Conservation (phyloP, 2,888 invertebrate species). For the Fissipunctia ypsillon region DNA sequence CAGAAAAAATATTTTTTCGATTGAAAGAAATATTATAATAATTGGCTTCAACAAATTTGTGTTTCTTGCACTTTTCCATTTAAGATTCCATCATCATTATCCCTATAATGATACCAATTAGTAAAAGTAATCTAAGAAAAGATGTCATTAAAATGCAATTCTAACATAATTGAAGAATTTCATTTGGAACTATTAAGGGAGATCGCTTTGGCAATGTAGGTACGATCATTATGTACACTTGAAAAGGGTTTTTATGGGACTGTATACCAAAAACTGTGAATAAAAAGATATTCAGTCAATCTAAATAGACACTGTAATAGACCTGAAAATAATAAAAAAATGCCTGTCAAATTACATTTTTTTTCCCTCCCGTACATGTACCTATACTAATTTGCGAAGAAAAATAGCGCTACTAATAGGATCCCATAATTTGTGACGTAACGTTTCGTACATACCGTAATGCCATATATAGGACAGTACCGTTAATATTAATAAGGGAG, state of each 20-base stretch:
- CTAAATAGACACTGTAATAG: neutral
- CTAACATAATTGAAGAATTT: neutral
- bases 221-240: neutral
- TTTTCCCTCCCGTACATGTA: neutral
- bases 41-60: neutral
- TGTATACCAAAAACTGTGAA: neutral
- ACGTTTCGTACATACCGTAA: conserved; percentile 22
- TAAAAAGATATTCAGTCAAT: neutral
- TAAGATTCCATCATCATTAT: conserved; percentile 9
- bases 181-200: neutral
- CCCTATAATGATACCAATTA: neutral
- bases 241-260: neutral
- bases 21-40: too few species aligned
- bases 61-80: neutral
- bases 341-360: neutral
- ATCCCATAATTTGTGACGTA: conserved; percentile 43
- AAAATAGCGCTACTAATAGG: conserved; percentile 28
- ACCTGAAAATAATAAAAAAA: neutral
- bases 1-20: too few species aligned
- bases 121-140: neutral
- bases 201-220: neutral
- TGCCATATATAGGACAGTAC: conserved; percentile 14
- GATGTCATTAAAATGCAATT: neutral
- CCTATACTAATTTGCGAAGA: conserved; percentile 12
- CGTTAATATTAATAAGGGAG: conserved; percentile 63